phyloP scores from a whole-genome alignment of 2,797 vertebrate genomes.

The Epinephelus malabaricus region DNA sequence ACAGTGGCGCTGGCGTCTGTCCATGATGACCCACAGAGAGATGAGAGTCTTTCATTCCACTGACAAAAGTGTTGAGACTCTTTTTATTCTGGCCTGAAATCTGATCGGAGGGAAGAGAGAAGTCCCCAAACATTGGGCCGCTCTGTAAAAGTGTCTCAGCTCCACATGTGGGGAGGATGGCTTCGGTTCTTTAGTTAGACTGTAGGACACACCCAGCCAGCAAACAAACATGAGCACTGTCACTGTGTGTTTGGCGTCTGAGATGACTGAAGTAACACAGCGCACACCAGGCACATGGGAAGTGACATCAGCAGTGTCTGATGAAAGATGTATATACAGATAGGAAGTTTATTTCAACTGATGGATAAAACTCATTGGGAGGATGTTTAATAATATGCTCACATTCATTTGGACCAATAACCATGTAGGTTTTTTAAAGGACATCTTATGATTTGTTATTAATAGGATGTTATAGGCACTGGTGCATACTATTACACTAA shows the following conservation, averaged over 20 bases:
- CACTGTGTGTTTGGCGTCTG: background rate
- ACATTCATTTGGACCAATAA: background rate
- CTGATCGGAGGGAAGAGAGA: slow-evolving; percentile 75
- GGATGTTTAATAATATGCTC: background rate
- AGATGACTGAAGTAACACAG: slow-evolving; percentile 5
- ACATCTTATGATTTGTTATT: background rate
- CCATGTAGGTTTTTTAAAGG: background rate
- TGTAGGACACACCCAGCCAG: slow-evolving; percentile 40
- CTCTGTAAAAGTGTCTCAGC: slow-evolving; percentile 53
- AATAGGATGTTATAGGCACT: background rate
- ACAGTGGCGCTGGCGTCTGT: slow-evolving; percentile 65
- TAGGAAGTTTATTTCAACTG: background rate
- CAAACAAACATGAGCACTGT: slow-evolving; percentile 26
- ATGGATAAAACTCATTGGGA: background rate
- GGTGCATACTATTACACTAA: too few relatives aligned
- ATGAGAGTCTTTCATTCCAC: slow-evolving; percentile 80
- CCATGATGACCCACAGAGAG: slow-evolving; percentile 81
- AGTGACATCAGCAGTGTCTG: slow-evolving; percentile 3
- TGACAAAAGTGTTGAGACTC: slow-evolving; percentile 84
- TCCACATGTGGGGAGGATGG: slow-evolving; percentile 45
- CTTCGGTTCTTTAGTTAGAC: slow-evolving; percentile 27
- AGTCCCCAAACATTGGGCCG: slow-evolving; percentile 72
- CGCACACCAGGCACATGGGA: background rate
- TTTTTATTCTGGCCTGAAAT: slow-evolving; percentile 83
- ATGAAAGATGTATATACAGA: too few relatives aligned